These are phyloP conservation scores for Rhimphoctona megacephalus DNA, from an alignment of 2,888 invertebrate species.

Conservation along the genomic window DNA sequence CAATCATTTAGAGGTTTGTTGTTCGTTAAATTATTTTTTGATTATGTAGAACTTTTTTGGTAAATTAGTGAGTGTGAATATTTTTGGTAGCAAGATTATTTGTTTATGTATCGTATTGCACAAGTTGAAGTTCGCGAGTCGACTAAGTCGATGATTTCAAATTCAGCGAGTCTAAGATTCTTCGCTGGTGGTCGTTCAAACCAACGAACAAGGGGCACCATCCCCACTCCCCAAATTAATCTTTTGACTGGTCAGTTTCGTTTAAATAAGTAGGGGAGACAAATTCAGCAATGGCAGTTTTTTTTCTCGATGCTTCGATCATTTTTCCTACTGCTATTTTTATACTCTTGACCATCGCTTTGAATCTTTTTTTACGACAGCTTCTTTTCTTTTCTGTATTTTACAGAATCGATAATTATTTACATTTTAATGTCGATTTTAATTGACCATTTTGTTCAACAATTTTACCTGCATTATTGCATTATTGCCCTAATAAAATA, in stretches of 20 bases:
- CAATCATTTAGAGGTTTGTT: neutral
- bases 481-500: neutral
- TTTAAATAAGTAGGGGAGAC: slow-evolving; percentile 28
- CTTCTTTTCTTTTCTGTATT: neutral
- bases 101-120: slow-evolving; percentile 71
- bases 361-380: neutral
- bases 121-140: slow-evolving; percentile 71
- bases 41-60: neutral
- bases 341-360: neutral
- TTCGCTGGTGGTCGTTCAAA: slow-evolving; percentile 61
- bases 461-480: too few relatives aligned
- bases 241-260: slow-evolving; percentile 21
- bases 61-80: neutral
- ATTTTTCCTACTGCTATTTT: neutral
- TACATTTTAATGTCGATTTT: neutral
- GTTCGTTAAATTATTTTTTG: neutral
- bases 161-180: slow-evolving; percentile 41
- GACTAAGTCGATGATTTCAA: slow-evolving; percentile 65
- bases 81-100: slow-evolving; percentile 5
- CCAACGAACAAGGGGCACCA: slow-evolving; percentile 24
- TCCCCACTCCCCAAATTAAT: slow-evolving; percentile 56
- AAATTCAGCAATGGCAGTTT: neutral
- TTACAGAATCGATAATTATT: neutral
- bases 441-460: neutral
- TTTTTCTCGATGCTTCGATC: neutral